Conservation (phyloP, 2,113 vertebrate species). For the Ictidomys tridecemlineatus region DNA sequence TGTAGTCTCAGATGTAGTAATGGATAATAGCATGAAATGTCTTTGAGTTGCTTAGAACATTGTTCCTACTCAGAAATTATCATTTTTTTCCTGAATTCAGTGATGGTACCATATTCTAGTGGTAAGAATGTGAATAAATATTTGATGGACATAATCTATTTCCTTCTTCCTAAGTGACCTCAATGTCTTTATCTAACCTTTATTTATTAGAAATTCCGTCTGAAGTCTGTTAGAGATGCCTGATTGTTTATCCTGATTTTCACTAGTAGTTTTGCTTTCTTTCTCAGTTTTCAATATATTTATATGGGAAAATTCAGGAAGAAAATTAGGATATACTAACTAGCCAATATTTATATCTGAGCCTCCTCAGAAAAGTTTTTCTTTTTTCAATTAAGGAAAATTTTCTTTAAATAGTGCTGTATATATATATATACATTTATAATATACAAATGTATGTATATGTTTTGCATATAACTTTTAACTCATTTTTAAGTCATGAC, state of each 20-base stretch:
- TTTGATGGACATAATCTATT: conserved; percentile 63
- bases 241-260: conserved; percentile 30
- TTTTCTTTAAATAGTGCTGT: neutral
- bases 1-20: neutral
- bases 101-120: conserved; percentile 9
- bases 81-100: neutral
- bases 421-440: neutral
- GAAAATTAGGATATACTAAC: neutral
- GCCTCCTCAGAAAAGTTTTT: neutral
- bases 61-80: conserved; percentile 7
- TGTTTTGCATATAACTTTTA: neutral
- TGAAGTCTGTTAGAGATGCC: neutral
- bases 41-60: conserved; percentile 42
- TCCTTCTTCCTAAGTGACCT: neutral
- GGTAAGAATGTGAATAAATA: conserved; percentile 48
- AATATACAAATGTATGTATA: neutral
- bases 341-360: conserved; percentile 13
- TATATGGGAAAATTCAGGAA: neutral
- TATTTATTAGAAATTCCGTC: conserved; percentile 29
- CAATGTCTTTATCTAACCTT: conserved; percentile 49
- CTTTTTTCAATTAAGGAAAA: neutral
- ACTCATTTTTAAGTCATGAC: conserved; percentile 1
- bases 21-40: neutral
- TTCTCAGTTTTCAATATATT: conserved; percentile 44
- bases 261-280: conserved; percentile 16